phyloP scores from a whole-genome alignment of 2,113 vertebrate species.

The Paralichthys olivaceus region DNA sequence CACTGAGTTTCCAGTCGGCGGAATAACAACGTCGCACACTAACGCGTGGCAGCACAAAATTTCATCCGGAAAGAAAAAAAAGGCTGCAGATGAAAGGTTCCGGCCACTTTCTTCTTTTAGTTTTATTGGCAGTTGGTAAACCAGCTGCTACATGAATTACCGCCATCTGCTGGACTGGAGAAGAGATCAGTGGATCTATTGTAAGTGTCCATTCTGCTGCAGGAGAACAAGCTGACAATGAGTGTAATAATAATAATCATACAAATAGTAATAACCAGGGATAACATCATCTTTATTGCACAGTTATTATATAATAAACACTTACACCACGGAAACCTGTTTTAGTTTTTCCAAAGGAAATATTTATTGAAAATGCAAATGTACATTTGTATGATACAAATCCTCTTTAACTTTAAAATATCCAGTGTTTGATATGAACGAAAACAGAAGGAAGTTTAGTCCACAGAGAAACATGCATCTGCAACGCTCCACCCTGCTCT shows the following conservation, averaged over 20 bases:
- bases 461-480: conserved; percentile 32
- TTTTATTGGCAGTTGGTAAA: neutral
- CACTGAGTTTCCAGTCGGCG: conserved; percentile 52
- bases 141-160: neutral
- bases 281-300: no score
- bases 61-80: conserved; percentile 4
- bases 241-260: no score
- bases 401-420: conserved; percentile 33
- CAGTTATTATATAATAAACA: conserved; percentile 1
- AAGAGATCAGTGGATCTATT: no score
- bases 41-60: neutral
- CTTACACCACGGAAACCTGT: neutral
- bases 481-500: neutral
- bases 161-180: no score
- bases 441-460: neutral
- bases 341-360: conserved; percentile 39
- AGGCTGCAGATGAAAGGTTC: conserved; percentile 22
- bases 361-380: conserved; percentile 84
- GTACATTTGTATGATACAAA: conserved; percentile 79
- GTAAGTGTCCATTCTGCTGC: no score
- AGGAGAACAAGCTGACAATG: no score
- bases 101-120: neutral
- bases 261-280: no score
- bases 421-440: neutral
- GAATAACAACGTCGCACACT: conserved; percentile 49